phyloP scores from a whole-genome alignment of 1,140 invertebrate species.

The Steinernema feltiae region DNA sequence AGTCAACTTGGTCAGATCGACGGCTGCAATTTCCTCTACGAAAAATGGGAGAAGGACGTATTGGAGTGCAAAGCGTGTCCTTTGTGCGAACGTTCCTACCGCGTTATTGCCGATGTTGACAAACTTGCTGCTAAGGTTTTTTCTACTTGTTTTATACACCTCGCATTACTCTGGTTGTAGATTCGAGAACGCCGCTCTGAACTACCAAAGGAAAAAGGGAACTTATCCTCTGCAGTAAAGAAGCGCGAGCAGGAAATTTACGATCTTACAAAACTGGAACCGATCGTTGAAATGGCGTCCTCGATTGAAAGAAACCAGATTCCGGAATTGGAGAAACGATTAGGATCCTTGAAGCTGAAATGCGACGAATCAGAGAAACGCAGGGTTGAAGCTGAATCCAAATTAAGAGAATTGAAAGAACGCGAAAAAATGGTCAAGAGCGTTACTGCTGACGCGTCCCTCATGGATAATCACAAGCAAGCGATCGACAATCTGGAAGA shows the following conservation, averaged over 20 bases:
- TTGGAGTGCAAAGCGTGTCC: slow-evolving; percentile 22
- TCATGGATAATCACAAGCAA: slow-evolving; percentile 16
- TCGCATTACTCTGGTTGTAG: neutral
- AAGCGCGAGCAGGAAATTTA: neutral
- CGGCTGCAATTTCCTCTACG: slow-evolving; percentile 17
- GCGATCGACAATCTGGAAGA: neutral
- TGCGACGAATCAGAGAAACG: neutral
- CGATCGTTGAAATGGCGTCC: neutral
- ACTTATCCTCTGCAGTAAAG: neutral
- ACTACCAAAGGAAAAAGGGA: neutral
- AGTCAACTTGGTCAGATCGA: neutral
- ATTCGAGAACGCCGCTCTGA: neutral
- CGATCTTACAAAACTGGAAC: neutral
- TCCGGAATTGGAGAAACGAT: neutral
- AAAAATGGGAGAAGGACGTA: slow-evolving; percentile 17
- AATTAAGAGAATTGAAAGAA: neutral
- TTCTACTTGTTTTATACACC: no score
- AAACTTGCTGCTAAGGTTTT: neutral
- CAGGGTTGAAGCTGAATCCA: neutral
- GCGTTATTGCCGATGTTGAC: neutral
- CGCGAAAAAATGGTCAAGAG: neutral
- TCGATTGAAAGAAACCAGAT: neutral
- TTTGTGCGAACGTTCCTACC: slow-evolving; percentile 19
- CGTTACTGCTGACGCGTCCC: slow-evolving; percentile 12
- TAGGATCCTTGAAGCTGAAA: neutral